Conservation (phyloP, 2,888 invertebrate genomes). For the Monochamus alternatus region DNA sequence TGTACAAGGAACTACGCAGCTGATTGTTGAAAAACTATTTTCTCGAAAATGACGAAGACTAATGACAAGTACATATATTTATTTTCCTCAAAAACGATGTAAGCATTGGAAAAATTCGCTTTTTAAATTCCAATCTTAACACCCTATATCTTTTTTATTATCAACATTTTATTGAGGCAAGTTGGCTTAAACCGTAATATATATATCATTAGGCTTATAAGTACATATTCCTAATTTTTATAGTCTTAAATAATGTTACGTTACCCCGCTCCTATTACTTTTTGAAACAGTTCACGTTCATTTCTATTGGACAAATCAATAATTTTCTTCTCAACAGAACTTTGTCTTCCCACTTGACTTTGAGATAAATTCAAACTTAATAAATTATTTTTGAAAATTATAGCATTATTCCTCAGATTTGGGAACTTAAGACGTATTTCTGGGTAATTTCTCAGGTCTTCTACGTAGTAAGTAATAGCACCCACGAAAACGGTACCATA, state of each 20-base stretch:
- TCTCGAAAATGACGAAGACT: too few species aligned
- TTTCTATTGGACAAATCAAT: constrained; percentile 34
- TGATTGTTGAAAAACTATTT: too few species aligned
- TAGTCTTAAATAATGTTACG: constrained; percentile 13
- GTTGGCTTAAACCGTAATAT: too few species aligned
- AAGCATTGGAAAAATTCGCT: too few species aligned
- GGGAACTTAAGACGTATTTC: constrained; percentile 32
- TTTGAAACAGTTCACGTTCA: constrained; percentile 22
- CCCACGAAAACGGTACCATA: constrained; percentile 57
- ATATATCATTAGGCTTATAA: too few species aligned
- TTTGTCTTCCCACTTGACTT: background rate
- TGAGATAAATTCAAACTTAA: background rate
- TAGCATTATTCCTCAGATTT: constrained; percentile 42
- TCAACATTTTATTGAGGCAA: too few species aligned
- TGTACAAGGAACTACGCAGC: too few species aligned
- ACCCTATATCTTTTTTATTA: too few species aligned
- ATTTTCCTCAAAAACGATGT: too few species aligned
- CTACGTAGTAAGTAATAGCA: constrained; percentile 55
- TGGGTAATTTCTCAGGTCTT: constrained; percentile 48
- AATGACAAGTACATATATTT: too few species aligned
- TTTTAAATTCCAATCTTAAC: too few species aligned
- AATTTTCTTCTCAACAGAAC: constrained; percentile 14
- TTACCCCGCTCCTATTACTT: constrained; percentile 40
- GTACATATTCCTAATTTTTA: too few species aligned
- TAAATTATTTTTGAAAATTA: constrained; percentile 43